Conservation (phyloP, 2,888 invertebrate species). For the Drosophila vallismaia region DNA sequence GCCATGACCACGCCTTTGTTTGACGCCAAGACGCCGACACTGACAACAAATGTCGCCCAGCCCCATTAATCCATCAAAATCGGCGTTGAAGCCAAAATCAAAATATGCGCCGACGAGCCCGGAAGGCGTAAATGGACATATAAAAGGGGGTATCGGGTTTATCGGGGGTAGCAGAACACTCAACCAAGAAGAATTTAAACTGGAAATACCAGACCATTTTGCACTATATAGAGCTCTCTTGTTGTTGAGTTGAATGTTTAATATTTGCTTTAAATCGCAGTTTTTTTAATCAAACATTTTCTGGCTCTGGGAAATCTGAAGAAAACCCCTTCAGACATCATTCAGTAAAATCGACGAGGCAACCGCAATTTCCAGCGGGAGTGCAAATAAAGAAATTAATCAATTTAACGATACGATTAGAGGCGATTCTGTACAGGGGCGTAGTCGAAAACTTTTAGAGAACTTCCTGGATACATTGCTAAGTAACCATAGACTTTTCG, state of each 20-base stretch:
- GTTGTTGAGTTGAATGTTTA: too few relatives aligned
- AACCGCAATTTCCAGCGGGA: conserved; percentile 31
- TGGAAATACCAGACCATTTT: neutral
- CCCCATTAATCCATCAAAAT: conserved; percentile 67
- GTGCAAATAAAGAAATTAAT: conserved; percentile 64
- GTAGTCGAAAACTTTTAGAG: neutral
- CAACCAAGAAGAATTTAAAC: neutral
- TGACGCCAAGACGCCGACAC: conserved; percentile 55
- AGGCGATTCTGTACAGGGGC: conserved; percentile 1
- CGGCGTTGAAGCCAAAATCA: conserved; percentile 57
- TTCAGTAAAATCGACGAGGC: conserved; percentile 26
- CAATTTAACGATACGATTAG: conserved; percentile 65
- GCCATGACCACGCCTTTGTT: conserved; percentile 43
- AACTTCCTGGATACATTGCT: too few relatives aligned
- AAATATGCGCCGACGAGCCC: conserved; percentile 30
- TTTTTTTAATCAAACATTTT: conserved; percentile 10
- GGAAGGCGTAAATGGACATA: conserved; percentile 7
- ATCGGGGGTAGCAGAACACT: too few relatives aligned
- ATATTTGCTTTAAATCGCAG: conserved; percentile 6
- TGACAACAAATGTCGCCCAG: conserved; percentile 43
- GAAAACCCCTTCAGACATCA: conserved; percentile 20
- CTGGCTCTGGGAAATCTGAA: neutral
- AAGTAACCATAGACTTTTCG: too few relatives aligned
- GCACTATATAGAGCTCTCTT: neutral
- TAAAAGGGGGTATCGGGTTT: neutral